These are phyloP conservation scores for Iguana delicatissima DNA, from an alignment of 2,797 vertebrate species.

Conservation along the genomic window DNA sequence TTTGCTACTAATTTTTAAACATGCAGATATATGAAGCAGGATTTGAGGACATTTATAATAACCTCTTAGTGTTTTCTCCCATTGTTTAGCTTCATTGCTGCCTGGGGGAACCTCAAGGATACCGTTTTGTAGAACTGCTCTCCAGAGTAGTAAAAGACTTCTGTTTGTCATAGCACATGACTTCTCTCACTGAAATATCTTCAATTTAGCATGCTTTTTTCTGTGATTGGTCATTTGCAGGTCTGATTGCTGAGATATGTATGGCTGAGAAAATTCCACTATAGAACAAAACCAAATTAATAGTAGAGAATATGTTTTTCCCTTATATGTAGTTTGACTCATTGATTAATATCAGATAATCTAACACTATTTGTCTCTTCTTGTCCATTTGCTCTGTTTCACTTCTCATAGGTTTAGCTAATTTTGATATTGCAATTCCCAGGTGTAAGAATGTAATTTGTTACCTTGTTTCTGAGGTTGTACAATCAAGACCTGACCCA, in stretches of 20 bases:
- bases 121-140: no score
- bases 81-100: slow-evolving; percentile 35
- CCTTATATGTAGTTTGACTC: no score
- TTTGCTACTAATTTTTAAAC: neutral
- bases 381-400: slow-evolving; percentile 31
- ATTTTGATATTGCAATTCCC: slow-evolving; percentile 56
- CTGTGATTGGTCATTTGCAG: no score
- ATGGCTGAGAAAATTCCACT: no score
- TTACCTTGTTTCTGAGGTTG: slow-evolving; percentile 69
- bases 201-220: no score
- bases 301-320: no score
- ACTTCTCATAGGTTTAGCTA: slow-evolving; percentile 55
- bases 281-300: no score
- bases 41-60: slow-evolving; percentile 2
- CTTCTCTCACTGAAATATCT: no score
- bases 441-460: slow-evolving; percentile 68
- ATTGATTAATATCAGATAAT: slow-evolving; percentile 51
- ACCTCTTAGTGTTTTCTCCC: neutral
- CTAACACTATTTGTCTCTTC: slow-evolving; percentile 35
- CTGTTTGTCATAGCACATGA: no score
- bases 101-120: neutral
- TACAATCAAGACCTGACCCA: slow-evolving; percentile 51
- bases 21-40: neutral
- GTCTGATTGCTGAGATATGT: no score
- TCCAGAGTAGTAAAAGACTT: no score